Evolutionary conservation across 2,888 invertebrate genomes (phyloP).

Genomic region (Cylindroiulus punctatus): DNA sequence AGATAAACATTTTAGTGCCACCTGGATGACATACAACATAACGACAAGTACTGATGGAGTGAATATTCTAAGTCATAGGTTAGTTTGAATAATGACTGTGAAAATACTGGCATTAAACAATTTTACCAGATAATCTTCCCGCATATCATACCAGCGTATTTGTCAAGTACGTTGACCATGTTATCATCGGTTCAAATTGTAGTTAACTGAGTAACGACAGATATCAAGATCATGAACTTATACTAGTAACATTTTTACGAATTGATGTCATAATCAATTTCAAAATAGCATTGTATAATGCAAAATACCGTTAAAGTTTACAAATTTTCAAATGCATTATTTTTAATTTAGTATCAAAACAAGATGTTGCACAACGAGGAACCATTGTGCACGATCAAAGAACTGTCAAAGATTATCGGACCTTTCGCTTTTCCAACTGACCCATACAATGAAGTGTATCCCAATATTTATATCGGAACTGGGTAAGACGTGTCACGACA

Average conservation of each 20-base stretch:
- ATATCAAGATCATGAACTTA: no score
- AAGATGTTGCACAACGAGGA: slow-evolving; percentile 52
- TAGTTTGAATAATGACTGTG: no score
- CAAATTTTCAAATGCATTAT: no score
- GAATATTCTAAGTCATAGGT: neutral
- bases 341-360: neutral
- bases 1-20: neutral
- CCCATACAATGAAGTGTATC: slow-evolving; percentile 68
- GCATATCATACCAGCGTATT: neutral
- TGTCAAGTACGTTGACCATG: neutral
- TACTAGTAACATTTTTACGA: no score
- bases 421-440: slow-evolving; percentile 64
- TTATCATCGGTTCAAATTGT: no score
- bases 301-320: no score
- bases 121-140: no score
- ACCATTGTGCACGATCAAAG: slow-evolving; percentile 63
- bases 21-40: neutral
- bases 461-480: slow-evolving; percentile 67
- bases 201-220: no score
- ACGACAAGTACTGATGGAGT: neutral
- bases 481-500: slow-evolving; percentile 63
- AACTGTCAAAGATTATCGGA: slow-evolving; percentile 64
- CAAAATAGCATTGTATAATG: no score
- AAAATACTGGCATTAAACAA: no score
- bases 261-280: no score